Evolutionary conservation across 2,113 vertebrate species (phyloP), one percentile per base, ranked within the genome.

Genomic region (Dicentrarchus labrax): DNA sequence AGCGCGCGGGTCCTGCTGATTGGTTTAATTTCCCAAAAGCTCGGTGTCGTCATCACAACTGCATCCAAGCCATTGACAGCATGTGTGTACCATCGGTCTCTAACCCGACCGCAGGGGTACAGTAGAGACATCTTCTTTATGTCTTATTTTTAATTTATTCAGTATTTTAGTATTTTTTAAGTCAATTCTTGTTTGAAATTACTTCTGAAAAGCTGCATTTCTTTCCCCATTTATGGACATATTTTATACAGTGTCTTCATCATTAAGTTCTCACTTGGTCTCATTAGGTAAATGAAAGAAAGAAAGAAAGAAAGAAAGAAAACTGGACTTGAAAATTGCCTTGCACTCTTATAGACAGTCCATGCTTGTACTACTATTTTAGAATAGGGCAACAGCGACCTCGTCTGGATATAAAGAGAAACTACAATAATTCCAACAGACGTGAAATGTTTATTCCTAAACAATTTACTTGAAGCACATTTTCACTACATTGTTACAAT

Each of bases 1-100:
- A n/a, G 1, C 82, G 86, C 83, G 84, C 82, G 41, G 4, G 30
- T 10, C 15, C 22, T 10, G 16, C 76, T 64, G 81, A 86, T 76
- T 68, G 78, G 74, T 43, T 75, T 5, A 21, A 1, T n/a, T 8
- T 59, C 2, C 19, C 5, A 19, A n/a, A 72, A 2, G 43, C 22
- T 60, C 47, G 17, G 48, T 53, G 6, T 36, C 48, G 61, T 38
- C 61, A 24, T 15, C 47, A 17, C 17, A 19, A 6, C 11, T 0
- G 13, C n/a, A 16, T 30, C 30, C 30, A 2, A 30, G 30, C 30
- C 30, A 30, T 30, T 2, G 30, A 30, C 30, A 30, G 30, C 30
- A 30, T 30, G 30, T 30, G 30, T 30, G 30, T 30, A 30, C 30
- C 30, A 30, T 30, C 30, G 30, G 30, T 19, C 19, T 22, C 5